Percentiles rank a stretch among this genome's conserved stretches.
These are phyloP conservation scores for Gadopsis bispinosus DNA, from an alignment of 2,797 vertebrate genomes.

Conservation along the genomic window DNA sequence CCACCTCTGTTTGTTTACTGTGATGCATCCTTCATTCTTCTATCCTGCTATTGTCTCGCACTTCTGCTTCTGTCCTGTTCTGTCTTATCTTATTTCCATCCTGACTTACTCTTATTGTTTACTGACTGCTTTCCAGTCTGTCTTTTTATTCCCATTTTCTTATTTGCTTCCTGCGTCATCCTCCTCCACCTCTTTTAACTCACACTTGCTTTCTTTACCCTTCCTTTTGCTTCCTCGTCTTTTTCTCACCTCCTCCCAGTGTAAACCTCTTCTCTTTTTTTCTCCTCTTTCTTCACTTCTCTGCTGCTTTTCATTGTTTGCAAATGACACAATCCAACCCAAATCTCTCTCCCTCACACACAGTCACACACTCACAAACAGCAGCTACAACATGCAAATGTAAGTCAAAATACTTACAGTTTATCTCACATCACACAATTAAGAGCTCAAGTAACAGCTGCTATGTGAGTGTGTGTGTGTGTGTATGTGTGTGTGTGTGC, in stretches of 20 bases:
- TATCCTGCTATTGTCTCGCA: constrained; percentile 9
- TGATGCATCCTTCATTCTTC: constrained; percentile 27
- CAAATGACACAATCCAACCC: background rate
- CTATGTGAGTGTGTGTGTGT: constrained; percentile 2
- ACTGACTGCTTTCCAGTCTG: background rate
- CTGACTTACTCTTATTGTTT: constrained; percentile 1
- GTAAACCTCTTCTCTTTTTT: background rate
- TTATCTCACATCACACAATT: constrained; percentile 62
- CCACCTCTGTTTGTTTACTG: constrained; percentile 50
- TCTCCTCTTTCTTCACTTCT: background rate
- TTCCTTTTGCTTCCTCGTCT: background rate
- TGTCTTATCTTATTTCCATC: constrained; percentile 24
- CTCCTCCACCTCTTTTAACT: background rate
- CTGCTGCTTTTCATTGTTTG: background rate
- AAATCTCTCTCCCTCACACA: constrained; percentile 7
- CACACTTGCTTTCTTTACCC: background rate
- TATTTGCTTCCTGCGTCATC: constrained; percentile 12
- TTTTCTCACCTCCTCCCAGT: background rate
- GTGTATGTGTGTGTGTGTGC: constrained; percentile 6
- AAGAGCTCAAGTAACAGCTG: constrained; percentile 62
- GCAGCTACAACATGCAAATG: constrained; percentile 35
- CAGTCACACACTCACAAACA: background rate
- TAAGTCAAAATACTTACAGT: constrained; percentile 56
- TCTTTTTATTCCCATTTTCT: background rate
- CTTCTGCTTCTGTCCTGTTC: constrained; percentile 14